Conservation (phyloP, 2,888 invertebrate genomes). For the Tenthredo amoena region DNA sequence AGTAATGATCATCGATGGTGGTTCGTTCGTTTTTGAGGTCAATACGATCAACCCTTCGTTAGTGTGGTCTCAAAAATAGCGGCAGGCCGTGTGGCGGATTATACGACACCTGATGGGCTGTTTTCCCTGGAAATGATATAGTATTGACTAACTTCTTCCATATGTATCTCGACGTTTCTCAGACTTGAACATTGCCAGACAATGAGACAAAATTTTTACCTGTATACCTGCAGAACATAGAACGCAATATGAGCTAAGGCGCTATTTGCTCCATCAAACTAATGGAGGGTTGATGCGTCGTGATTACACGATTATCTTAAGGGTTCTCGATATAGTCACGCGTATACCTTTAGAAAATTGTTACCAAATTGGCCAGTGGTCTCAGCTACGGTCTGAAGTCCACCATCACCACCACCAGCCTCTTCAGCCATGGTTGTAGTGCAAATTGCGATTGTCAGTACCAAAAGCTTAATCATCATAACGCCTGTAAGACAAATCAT, state of each 20-base stretch:
- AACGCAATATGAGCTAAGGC: background rate
- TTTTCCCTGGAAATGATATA: background rate
- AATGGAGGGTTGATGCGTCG: background rate
- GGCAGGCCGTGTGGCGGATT: background rate
- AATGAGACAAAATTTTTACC: too few species aligned
- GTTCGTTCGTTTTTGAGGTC: background rate
- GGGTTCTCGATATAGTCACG: background rate
- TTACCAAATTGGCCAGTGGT: constrained; percentile 18
- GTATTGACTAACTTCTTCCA: too few species aligned
- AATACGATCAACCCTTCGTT: background rate
- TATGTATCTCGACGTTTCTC: background rate
- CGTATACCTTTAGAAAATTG: constrained; percentile 10
- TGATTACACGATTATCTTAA: background rate
- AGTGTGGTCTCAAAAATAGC: too few species aligned
- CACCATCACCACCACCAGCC: background rate
- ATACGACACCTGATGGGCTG: background rate
- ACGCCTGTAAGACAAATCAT: background rate
- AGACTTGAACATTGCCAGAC: too few species aligned
- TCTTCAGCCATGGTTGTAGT: background rate
- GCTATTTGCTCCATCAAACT: too few species aligned
- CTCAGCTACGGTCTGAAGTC: background rate
- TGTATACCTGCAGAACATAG: background rate
- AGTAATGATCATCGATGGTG: background rate
- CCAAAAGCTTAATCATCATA: background rate
- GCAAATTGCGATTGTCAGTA: background rate